Evolutionary conservation across 2,888 invertebrate genomes (phyloP).

Genomic region (Sarcophaga subvicina): DNA sequence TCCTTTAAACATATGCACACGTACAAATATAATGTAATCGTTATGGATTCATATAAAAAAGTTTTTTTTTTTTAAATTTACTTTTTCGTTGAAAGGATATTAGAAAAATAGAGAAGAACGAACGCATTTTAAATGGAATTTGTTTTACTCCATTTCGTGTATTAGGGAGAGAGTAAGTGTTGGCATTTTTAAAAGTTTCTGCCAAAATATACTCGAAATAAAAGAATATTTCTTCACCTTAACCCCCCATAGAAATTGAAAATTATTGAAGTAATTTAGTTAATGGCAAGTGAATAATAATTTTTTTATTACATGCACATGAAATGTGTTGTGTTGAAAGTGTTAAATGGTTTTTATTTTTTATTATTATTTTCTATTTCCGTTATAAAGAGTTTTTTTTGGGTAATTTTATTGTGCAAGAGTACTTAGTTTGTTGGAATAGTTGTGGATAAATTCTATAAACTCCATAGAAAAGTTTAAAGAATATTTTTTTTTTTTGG

Average conservation of each 20-base stretch:
- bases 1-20: background rate
- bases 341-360: background rate
- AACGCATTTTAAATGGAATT: background rate
- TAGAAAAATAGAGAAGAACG: background rate
- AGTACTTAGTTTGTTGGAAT: no score
- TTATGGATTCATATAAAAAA: background rate
- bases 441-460: no score
- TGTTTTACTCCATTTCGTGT: background rate
- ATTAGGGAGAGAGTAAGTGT: no score
- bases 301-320: conserved; percentile 19
- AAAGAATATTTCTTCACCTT: background rate
- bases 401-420: no score
- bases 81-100: background rate
- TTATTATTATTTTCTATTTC: background rate
- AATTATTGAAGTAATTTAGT: conserved; percentile 34
- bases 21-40: background rate
- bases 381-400: background rate
- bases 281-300: conserved; percentile 43
- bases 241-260: conserved; percentile 20
- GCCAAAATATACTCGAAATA: no score
- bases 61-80: background rate
- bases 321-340: background rate
- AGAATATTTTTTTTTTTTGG: no score
- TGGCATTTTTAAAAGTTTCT: no score
- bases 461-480: no score